Evolutionary conservation across 2,888 invertebrate species (phyloP).

Genomic region (Copidosoma aretas): DNA sequence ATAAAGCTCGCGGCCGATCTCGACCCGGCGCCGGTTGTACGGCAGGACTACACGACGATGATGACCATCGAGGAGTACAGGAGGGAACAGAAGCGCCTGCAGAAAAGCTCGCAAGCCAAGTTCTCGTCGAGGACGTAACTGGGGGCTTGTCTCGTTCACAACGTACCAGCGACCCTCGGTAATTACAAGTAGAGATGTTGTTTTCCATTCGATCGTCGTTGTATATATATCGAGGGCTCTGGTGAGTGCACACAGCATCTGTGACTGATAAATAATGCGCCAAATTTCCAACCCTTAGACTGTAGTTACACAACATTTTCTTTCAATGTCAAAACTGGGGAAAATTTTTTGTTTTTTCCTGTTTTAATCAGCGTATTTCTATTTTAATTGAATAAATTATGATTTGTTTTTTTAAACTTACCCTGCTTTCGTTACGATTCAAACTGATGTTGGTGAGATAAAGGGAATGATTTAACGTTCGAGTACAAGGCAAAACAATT

Average conservation of each 20-base stretch:
- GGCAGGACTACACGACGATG: conserved; percentile 41
- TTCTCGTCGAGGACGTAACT: conserved; percentile 9
- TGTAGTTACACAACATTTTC: neutral
- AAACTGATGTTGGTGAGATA: no score
- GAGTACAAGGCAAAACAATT: no score
- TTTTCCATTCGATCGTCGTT: conserved; percentile 9
- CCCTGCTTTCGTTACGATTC: no score
- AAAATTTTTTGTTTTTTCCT: neutral
- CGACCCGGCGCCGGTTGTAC: conserved; percentile 51
- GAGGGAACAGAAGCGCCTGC: conserved; percentile 53
- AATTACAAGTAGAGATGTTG: neutral
- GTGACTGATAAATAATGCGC: conserved; percentile 26
- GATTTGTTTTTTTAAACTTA: neutral
- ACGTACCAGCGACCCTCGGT: neutral
- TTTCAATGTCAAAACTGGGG: neutral
- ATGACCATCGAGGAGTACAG: conserved; percentile 59
- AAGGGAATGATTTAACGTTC: no score
- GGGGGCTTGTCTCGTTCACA: neutral
- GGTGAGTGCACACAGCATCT: neutral
- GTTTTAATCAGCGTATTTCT: no score
- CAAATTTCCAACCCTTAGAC: conserved; percentile 35
- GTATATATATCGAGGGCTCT: conserved; percentile 2
- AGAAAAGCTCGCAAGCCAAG: conserved; percentile 6
- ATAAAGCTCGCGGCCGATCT: conserved; percentile 58
- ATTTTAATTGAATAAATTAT: neutral